Evolutionary conservation across 2,888 invertebrate species (phyloP), one percentile per base, ranked within the genome.

Genomic region (Opisthograptis luteolata): DNA sequence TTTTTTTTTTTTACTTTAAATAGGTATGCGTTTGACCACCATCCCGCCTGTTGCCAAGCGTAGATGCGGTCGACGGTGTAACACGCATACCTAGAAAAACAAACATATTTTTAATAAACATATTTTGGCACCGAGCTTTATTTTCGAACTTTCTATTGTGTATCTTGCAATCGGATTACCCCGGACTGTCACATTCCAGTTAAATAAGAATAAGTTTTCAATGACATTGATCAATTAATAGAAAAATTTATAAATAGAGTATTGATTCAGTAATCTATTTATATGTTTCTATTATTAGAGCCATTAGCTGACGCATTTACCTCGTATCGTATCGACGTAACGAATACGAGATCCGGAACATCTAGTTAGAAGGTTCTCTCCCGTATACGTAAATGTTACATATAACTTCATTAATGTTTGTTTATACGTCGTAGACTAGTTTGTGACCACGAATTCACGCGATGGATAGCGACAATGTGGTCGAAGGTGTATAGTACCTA

Each of bases 311-410:
- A 14, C 27, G 10, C 8, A 31, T 24, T 46, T 46, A 32, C 39
- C 24, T 37, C 10, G 20, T n/a, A n/a, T n/a, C n/a, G n/a, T 5
- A 19, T 40, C 13, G 27, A 47, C 41, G 36, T 34, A 47, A 35
- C 15, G 8, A 40, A 24, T 12, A 15, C 5, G 1, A 47, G 22
- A 43, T 42, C 48, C 42, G 42, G 42, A 1, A 47, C 15, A 43
- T 42, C 48, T 37, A 37, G 42, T 13, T 32, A 24, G 34, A 32
- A 39, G 43, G 49, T 43, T 49, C 14, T 49, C 27, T 39, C 31
- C 37, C 49, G 37, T 32, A 24, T n/a, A 36, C 17, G 19, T 24
- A 19, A 13, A 10, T 24, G 2, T 2, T 27, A 12, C 20, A 24
- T 13, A n/a, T 36, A 9, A 8, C 5, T 36, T 17, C 8, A 24